A percentile compares a stretch with the other conserved stretches of the same genome.
These are phyloP conservation scores for Myiotriccus ornatus DNA, from an alignment of 2,797 vertebrate genomes.

Conservation along the genomic window DNA sequence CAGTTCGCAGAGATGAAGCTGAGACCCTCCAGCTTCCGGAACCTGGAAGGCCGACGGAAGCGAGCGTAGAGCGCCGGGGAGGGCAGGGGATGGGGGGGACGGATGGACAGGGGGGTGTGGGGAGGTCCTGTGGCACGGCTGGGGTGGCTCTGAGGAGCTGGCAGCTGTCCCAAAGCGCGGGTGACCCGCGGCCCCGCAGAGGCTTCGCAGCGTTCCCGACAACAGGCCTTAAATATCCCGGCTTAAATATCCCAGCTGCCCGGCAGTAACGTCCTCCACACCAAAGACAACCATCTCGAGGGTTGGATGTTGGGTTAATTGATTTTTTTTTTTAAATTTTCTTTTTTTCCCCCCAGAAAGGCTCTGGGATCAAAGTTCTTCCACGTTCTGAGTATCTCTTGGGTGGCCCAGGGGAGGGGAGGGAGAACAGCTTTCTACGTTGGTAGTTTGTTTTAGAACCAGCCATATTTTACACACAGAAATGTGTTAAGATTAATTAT, in stretches of 20 bases:
- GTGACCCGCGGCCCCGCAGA: background rate
- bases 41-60: constrained; percentile 92
- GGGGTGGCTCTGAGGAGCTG: constrained; percentile 25
- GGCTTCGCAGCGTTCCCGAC: constrained; percentile 12
- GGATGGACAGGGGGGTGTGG: background rate
- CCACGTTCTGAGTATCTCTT: background rate
- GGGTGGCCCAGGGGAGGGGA: constrained; percentile 55
- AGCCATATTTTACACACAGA: constrained; percentile 69
- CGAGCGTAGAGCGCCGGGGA: constrained; percentile 77
- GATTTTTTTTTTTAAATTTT: background rate
- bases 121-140: constrained; percentile 24
- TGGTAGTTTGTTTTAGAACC: constrained; percentile 72
- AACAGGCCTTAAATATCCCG: constrained; percentile 25
- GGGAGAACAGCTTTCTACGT: constrained; percentile 61
- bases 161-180: constrained; percentile 60
- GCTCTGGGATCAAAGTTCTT: constrained; percentile 34
- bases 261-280: constrained; percentile 55
- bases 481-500: constrained; percentile 66
- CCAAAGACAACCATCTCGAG: constrained; percentile 76
- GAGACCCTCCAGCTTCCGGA: constrained; percentile 91
- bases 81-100: background rate
- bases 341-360: too few species aligned
- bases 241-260: background rate
- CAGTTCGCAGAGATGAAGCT: constrained; percentile 97
- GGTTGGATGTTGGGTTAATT: constrained; percentile 8